These are phyloP conservation scores for Myiotriccus ornatus DNA, from an alignment of 2,797 vertebrate species.

Conservation along the genomic window DNA sequence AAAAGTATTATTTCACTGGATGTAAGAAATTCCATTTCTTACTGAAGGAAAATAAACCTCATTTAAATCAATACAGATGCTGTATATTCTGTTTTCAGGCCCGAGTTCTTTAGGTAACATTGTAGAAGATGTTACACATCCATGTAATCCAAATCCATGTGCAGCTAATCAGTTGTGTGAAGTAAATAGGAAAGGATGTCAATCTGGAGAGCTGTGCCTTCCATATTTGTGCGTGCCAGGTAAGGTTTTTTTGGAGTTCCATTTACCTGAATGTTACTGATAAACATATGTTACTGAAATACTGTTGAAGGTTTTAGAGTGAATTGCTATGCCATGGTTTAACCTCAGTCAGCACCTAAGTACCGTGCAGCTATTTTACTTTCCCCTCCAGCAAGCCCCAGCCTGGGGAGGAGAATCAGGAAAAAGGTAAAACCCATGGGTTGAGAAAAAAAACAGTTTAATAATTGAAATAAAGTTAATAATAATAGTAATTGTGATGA, in stretches of 20 bases:
- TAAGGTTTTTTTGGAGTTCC: slow-evolving; percentile 49
- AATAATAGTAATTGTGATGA: background rate
- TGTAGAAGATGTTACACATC: slow-evolving; percentile 92
- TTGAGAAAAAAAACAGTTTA: background rate
- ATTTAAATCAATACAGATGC: background rate
- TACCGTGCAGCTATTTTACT: accelerated
- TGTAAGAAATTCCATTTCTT: background rate
- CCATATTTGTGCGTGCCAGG: slow-evolving; percentile 91
- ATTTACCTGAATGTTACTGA: background rate
- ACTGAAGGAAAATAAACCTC: background rate
- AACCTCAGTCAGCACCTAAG: background rate
- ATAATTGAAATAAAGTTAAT: background rate
- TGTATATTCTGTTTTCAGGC: slow-evolving; percentile 72
- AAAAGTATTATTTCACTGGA: background rate
- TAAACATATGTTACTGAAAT: background rate
- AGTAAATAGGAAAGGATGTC: slow-evolving; percentile 93
- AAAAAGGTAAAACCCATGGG: background rate
- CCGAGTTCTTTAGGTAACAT: slow-evolving; percentile 86
- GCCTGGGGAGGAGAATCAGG: background rate
- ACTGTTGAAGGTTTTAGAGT: background rate
- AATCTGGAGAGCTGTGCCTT: slow-evolving; percentile 85
- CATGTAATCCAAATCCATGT: slow-evolving; percentile 97
- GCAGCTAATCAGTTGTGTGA: slow-evolving; percentile 91
- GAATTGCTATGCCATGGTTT: background rate
- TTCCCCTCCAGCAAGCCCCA: accelerated